Evolutionary conservation across 2,888 invertebrate species (phyloP).

Genomic region (Tetanocera ferruginea): DNA sequence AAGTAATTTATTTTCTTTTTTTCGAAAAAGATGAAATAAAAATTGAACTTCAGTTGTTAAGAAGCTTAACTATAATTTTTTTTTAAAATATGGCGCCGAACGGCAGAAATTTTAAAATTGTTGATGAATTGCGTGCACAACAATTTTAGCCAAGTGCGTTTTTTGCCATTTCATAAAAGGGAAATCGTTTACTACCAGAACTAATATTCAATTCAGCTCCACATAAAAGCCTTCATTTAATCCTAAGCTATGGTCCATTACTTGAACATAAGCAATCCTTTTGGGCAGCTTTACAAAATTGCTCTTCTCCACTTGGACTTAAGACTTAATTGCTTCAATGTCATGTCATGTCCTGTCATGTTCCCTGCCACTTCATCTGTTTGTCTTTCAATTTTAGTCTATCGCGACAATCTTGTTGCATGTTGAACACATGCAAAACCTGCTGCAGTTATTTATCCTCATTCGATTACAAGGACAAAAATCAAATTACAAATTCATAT

Average conservation of each 20-base stretch:
- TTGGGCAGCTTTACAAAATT: slow-evolving; percentile 1
- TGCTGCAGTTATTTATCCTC: not conserved
- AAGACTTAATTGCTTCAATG: not conserved
- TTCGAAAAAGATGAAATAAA: slow-evolving; percentile 12
- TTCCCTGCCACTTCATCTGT: not conserved
- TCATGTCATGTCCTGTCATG: not conserved
- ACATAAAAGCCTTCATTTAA: not conserved
- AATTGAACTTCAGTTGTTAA: slow-evolving; percentile 15
- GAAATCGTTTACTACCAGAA: no score
- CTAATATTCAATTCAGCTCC: no score
- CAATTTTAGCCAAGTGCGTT: no score
- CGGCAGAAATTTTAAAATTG: not conserved
- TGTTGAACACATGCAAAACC: not conserved
- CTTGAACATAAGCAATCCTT: not conserved
- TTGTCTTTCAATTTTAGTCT: not conserved
- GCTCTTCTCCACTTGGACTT: not conserved
- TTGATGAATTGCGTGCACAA: not conserved
- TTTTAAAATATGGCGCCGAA: not conserved
- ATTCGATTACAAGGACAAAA: slow-evolving; percentile 7
- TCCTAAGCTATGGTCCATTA: not conserved
- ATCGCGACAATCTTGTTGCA: not conserved
- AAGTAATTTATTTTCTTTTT: not conserved
- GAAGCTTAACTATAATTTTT: not conserved
- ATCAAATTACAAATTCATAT: slow-evolving; percentile 26
- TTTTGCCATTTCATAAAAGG: no score